phyloP scores from a whole-genome alignment of 92 coral and sea anemone genomes.

The Virgularia gustaviana region DNA sequence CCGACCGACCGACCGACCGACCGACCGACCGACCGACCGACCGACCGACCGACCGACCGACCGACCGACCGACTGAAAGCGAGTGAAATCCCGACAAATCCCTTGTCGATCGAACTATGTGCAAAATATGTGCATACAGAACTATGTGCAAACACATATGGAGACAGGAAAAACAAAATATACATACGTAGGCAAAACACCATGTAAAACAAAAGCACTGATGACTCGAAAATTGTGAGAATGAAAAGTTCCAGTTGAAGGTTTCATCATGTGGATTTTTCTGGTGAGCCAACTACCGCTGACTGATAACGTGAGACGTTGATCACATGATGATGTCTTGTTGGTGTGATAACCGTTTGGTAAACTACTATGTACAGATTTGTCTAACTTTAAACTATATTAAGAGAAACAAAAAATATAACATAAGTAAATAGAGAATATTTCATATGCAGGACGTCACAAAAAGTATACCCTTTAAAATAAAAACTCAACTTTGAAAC shows the following conservation, averaged over 20 bases:
- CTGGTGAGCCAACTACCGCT: constrained; percentile 89
- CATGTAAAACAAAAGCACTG: constrained; percentile 79
- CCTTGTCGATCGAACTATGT: no score
- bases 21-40: no score
- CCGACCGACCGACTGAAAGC: no score
- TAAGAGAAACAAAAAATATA: neutral
- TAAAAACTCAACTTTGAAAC: no score
- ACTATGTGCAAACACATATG: neutral
- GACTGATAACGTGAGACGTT: constrained; percentile 66
- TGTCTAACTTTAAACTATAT: constrained; percentile 58
- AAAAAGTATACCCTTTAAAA: no score
- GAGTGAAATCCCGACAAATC: no score
- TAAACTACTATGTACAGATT: neutral
- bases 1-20: no score
- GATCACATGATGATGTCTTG: constrained; percentile 43
- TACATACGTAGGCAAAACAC: constrained; percentile 73
- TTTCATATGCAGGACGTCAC: no score
- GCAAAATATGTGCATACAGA: no score
- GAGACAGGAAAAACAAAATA: no score
- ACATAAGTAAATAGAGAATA: no score
- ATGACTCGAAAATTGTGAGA: constrained; percentile 89
- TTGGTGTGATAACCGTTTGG: constrained; percentile 44
- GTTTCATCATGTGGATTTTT: constrained; percentile 79
- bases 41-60: no score
- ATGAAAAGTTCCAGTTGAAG: constrained; percentile 85